A percentile compares a stretch with the other conserved stretches of the same genome.
Evolutionary conservation across 30 jellyfish, hydroid and myxozoan genomes (phyloP).

Genomic region (Clytia hemisphaerica): DNA sequence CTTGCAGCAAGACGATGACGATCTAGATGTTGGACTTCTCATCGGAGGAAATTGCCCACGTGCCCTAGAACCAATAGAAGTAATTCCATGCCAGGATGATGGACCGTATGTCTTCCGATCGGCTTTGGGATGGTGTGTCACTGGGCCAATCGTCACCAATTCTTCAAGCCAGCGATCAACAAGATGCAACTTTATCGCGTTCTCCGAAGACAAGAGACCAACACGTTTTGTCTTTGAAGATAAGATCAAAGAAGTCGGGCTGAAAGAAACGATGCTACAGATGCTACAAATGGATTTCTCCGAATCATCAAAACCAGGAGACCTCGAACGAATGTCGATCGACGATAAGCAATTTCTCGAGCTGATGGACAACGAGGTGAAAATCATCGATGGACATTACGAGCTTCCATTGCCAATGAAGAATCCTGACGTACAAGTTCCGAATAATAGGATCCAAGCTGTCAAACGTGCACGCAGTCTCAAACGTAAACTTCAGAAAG

Average conservation of each 20-base stretch:
- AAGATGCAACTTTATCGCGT: too few species aligned
- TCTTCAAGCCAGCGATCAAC: too few species aligned
- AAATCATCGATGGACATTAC: background rate
- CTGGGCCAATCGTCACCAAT: too few species aligned
- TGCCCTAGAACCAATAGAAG: too few species aligned
- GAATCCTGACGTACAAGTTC: background rate
- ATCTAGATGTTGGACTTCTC: too few species aligned
- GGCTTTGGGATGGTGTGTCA: too few species aligned
- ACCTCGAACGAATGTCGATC: constrained; percentile 3
- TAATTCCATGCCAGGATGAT: too few species aligned
- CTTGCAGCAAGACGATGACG: too few species aligned
- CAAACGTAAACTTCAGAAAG: background rate
- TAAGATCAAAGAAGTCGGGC: background rate
- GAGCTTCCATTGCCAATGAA: constrained; percentile 25
- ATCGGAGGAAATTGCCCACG: too few species aligned
- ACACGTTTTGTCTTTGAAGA: constrained; percentile 9
- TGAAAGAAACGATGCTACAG: background rate
- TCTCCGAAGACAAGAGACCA: background rate
- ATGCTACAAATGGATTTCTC: background rate
- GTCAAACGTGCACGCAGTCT: constrained; percentile 8
- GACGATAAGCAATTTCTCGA: background rate
- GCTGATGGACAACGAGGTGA: constrained; percentile 22
- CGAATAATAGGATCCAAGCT: constrained; percentile 24
- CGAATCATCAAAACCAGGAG: background rate
- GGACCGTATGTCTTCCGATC: too few species aligned